Conservation (phyloP, 2,113 vertebrate genomes). For the Indicator indicator region DNA sequence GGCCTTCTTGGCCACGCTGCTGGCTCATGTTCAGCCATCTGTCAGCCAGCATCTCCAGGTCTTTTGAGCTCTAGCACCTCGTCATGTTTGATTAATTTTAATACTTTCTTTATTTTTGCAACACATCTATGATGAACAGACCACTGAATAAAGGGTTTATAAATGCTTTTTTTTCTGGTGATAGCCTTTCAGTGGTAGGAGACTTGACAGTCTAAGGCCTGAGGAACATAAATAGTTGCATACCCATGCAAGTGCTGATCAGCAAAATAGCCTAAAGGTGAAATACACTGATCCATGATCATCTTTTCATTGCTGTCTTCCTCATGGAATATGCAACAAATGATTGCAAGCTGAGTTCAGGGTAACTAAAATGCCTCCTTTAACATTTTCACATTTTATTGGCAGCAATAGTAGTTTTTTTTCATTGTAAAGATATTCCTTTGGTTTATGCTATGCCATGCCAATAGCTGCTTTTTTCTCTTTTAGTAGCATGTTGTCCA, state of each 20-base stretch:
- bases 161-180: background rate
- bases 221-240: background rate
- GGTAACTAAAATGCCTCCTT: background rate
- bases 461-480: background rate
- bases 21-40: too few relatives aligned
- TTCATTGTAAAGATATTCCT: background rate
- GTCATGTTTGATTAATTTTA: background rate
- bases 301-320: background rate
- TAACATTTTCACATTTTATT: background rate
- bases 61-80: background rate
- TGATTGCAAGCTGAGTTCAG: background rate
- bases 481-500: background rate
- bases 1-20: too few relatives aligned
- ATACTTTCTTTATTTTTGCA: background rate
- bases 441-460: background rate
- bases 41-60: too few relatives aligned
- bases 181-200: background rate
- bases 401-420: background rate
- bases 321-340: background rate
- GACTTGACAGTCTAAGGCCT: background rate
- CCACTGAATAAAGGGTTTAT: background rate
- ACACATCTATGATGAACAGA: background rate
- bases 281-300: background rate
- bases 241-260: accelerated
- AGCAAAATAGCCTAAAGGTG: background rate